These are phyloP conservation scores for Fulmarus glacialis DNA, from an alignment of 2,113 vertebrate species.

Conservation along the genomic window DNA sequence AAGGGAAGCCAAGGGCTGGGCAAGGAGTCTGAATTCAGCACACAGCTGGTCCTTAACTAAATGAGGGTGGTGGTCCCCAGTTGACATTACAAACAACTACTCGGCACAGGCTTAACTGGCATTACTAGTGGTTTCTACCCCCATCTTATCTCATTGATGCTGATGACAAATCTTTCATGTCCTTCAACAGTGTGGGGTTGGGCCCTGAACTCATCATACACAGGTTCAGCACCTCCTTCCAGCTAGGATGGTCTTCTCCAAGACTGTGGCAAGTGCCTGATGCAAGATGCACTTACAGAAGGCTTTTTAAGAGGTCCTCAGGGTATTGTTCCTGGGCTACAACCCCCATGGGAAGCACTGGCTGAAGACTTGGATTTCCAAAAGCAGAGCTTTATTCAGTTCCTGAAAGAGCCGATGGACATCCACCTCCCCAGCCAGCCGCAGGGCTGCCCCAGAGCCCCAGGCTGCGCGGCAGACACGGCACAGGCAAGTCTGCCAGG, in stretches of 20 bases:
- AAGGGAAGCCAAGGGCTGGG: conserved; percentile 14
- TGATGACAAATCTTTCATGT: not conserved
- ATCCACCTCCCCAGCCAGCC: not conserved
- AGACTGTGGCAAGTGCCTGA: not conserved
- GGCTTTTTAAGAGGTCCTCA: not conserved
- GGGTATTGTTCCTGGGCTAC: not conserved
- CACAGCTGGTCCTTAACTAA: not conserved
- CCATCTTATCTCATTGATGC: not conserved
- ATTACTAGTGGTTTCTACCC: not conserved
- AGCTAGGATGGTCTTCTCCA: not conserved
- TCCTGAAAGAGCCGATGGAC: not conserved
- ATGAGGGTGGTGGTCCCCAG: not conserved
- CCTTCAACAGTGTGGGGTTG: fast-evolving
- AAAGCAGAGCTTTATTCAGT: not conserved
- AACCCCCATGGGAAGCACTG: not conserved
- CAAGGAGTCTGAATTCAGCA: conserved; percentile 5
- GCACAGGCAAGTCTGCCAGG: fast-evolving
- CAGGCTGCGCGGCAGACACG: fast-evolving
- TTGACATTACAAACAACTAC: not conserved
- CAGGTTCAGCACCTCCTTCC: not conserved
- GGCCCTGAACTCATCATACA: not conserved
- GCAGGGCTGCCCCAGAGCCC: not conserved
- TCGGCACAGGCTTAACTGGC: not conserved
- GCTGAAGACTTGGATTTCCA: not conserved
- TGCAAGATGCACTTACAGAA: not conserved